Base-by-base conservation (phyloP, 1,140 invertebrate genomes). In the Callitettix versicolor region DNA sequence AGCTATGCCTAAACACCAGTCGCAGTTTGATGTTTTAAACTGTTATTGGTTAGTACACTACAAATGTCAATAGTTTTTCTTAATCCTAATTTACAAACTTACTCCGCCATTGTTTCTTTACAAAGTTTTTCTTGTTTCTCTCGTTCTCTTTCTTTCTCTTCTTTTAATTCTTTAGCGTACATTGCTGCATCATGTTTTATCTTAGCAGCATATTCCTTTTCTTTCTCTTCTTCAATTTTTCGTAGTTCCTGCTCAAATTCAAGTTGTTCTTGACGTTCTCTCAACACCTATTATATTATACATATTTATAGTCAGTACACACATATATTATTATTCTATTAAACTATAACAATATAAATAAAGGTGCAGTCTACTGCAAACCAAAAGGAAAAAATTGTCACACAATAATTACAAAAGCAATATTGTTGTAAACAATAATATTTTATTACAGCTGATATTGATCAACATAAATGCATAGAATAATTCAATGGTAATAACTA, bases 181-280 rank as follows among this genome's bases (percentile, higher is more conserved):
- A 53, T 41, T 49, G 60, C 53, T 2, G 36, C 57, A 41, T 62
- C 59, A 36, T 30, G 18, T 20, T 40, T 55, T 30, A 62, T 55
- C 18, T 30, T 55, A 17, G 49, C 36, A 3, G 50, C 60, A 52
- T 62, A 57, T 48, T 55, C 40, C 9, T 33, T 56, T 56, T 58
- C 55, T 48, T 55, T 54, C 40, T 60, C 50, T 15, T 54, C 36
- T 21, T 58, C 59, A 5, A 54, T 55, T 53, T 60, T 44, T 57
- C 56, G 60, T 7, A 62, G 11, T 49, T 55, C 58, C 38, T 60
- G 50, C 17, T 60, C 46, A 36, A 60, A 60, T 47, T 57, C 57
- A 12, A 57, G 41, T 46, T 62, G 61, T 33, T 49, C 53, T 52
- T 56, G 24, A 15, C 58, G 51, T 54, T 54, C 53, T 52, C 54